Percentiles rank a stretch among this genome's conserved stretches.
phyloP scores from a whole-genome alignment of 2,113 vertebrate genomes.

The Climacteris rufus region DNA sequence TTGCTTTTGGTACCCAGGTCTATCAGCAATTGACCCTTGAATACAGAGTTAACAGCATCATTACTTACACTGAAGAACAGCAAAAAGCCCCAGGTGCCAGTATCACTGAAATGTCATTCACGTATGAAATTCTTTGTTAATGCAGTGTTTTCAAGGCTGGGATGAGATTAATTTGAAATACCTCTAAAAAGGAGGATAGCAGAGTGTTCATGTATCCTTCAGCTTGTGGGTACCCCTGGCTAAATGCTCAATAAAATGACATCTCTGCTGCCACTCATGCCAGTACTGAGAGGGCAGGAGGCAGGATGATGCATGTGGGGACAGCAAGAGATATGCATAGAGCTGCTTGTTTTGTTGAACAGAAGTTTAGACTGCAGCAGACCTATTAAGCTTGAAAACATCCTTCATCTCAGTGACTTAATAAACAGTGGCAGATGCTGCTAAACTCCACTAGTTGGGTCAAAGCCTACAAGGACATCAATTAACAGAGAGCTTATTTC shows the following conservation, averaged over 20 bases:
- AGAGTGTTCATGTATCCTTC: background rate
- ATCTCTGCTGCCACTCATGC: background rate
- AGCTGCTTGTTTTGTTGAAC: background rate
- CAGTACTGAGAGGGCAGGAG: background rate
- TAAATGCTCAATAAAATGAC: background rate
- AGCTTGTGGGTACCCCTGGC: background rate
- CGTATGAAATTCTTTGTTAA: background rate
- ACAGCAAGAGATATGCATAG: background rate
- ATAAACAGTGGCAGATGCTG: constrained; percentile 58
- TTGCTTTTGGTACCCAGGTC: background rate
- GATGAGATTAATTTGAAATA: background rate
- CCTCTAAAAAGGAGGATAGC: background rate
- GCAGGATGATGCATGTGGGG: background rate
- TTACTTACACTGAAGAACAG: background rate
- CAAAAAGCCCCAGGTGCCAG: background rate
- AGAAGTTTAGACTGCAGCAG: background rate
- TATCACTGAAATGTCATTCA: background rate
- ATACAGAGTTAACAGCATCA: background rate
- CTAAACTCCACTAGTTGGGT: constrained; percentile 25
- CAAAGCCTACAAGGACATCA: constrained; percentile 32
- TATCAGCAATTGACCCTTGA: background rate
- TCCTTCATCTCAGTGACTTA: constrained; percentile 28
- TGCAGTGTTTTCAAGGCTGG: background rate
- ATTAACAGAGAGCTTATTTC: constrained; percentile 46
- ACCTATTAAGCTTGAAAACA: background rate